These are phyloP conservation scores for Neoitamus cyanurus DNA, from an alignment of 2,888 invertebrate species.

Conservation along the genomic window DNA sequence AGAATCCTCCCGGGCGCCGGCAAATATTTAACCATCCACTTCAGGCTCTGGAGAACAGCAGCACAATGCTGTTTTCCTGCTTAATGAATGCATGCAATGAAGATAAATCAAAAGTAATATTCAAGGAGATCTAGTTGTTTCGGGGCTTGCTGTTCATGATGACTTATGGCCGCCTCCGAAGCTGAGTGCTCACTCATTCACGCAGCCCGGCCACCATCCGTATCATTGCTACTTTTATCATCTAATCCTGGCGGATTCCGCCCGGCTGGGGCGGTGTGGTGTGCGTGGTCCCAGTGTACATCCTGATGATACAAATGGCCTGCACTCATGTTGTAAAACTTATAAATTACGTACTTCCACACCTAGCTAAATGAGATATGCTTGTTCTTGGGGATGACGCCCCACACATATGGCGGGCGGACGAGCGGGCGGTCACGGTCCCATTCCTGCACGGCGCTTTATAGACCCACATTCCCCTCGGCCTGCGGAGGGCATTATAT, in stretches of 20 bases:
- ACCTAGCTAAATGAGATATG: conserved; percentile 25
- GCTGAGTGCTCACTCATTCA: not conserved
- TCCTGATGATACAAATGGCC: not conserved
- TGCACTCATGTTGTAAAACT: conserved; percentile 21
- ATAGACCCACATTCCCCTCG: not conserved
- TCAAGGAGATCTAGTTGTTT: conserved; percentile 28
- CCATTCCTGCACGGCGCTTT: not conserved
- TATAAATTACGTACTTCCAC: conserved; percentile 18
- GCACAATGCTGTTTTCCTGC: not conserved
- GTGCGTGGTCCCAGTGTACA: not conserved
- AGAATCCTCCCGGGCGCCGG: not conserved
- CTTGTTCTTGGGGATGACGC: not conserved
- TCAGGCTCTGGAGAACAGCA: not conserved
- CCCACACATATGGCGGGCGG: not conserved
- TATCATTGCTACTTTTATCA: not conserved
- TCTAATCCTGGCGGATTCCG: not conserved
- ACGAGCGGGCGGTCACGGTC: not conserved
- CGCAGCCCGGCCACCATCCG: not conserved
- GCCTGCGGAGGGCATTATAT: not conserved
- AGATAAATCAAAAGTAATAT: conserved; percentile 29
- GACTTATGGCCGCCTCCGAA: conserved; percentile 1
- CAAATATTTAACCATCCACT: conserved; percentile 10
- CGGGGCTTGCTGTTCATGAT: not conserved
- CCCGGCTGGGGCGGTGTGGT: not conserved
- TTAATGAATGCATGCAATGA: conserved; percentile 13